Evolutionary conservation across 2,797 vertebrate genomes (phyloP), one percentile per base, ranked within the genome.

Genomic region (Aldrovandia affinis): DNA sequence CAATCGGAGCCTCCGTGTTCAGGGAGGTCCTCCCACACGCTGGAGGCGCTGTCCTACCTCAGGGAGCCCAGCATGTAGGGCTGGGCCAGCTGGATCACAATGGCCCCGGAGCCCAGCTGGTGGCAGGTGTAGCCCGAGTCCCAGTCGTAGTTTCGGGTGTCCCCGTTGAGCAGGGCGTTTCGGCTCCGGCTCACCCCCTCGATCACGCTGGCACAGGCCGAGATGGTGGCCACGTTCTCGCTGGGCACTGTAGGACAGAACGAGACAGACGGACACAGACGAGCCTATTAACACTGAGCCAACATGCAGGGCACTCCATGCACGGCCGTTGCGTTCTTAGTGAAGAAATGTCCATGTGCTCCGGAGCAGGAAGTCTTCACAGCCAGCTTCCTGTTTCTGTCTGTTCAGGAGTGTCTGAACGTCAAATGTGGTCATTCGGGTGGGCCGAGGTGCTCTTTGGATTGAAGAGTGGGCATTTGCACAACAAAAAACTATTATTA

Each of bases 91-190:
- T 99, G 98, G 82, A 99, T 97, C 81, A 99, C 97, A 52, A 99
- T 99, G 0, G 98, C 98, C 7, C 98, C 98, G 0, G 98, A 99
- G 77, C 98, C 98, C 78, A 99, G 96, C 92, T 99, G 98, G 83
- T 99, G 98, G 89, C 98, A 99, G 0, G 98, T 99, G 91, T 99
- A 99, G 2, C 98, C 98, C 0, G 97, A 99, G 93, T 99, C 98
- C 98, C 98, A 99, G 30, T 99, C 98, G 14, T 99, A 99, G 93
- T 98, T 98, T 84, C 96, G 97, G 0, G 97, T 99, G 95, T 99
- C 98, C 3, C 98, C 98, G 30, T 99, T 99, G 86, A 99, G 92
- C 91, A 99, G 92, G 22, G 98, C 97, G 9, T 99, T 99, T 63
- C 98, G 95, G 92, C 98, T 97, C 9, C 98, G 97, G 88, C 98